Conservation (phyloP, 2,113 vertebrate species). For the Prunella himalayana region DNA sequence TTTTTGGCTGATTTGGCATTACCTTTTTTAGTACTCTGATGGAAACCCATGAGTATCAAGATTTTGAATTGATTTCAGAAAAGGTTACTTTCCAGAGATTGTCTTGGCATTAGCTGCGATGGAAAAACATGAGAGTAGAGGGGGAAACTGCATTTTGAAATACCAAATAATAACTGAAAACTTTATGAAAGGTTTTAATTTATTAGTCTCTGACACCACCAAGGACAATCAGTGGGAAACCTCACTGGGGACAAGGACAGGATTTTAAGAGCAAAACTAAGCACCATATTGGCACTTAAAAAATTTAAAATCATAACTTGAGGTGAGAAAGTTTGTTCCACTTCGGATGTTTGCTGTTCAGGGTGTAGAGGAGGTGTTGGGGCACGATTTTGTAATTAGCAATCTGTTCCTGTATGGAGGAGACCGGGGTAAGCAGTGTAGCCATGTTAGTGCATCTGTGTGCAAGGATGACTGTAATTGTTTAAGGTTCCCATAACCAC, state of each 20-base stretch:
- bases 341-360: slow-evolving; percentile 3
- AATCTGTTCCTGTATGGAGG: slow-evolving; percentile 1
- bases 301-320: background rate
- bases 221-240: background rate
- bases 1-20: background rate
- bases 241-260: background rate
- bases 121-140: background rate
- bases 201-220: background rate
- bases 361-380: slow-evolving; percentile 16
- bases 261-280: background rate
- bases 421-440: background rate
- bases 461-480: background rate
- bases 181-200: background rate
- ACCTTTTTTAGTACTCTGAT: background rate
- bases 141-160: background rate
- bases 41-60: background rate
- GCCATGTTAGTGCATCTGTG: background rate
- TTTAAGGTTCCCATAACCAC: background rate
- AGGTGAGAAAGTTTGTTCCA: slow-evolving; percentile 42
- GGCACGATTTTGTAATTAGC: slow-evolving; percentile 3
- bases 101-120: background rate
- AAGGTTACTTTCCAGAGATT: background rate
- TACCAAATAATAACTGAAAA: background rate
- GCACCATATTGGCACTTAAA: background rate
- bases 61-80: background rate